phyloP scores from a whole-genome alignment of 2,113 vertebrate species.

The Neogobius melanostomus region DNA sequence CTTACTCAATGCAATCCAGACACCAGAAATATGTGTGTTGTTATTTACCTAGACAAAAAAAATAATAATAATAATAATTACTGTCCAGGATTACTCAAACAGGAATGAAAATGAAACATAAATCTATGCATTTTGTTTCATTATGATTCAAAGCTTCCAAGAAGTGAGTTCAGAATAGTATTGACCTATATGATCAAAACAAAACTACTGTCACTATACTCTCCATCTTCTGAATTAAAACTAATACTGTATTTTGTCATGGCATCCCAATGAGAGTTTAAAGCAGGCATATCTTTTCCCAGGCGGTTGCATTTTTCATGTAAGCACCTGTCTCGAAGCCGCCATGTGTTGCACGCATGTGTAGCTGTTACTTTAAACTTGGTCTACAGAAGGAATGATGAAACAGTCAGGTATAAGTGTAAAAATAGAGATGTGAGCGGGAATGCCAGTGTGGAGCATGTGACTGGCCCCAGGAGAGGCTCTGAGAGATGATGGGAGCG shows the following conservation, averaged over 20 bases:
- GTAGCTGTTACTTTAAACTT: background rate
- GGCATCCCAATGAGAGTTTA: constrained; percentile 6
- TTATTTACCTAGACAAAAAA: no score
- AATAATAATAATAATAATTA: no score
- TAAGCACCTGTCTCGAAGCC: constrained; percentile 12
- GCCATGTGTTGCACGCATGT: background rate
- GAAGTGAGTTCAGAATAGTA: no score
- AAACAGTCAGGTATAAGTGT: background rate
- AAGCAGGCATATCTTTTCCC: background rate
- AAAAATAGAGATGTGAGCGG: constrained; percentile 1
- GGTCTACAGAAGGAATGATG: constrained; percentile 1
- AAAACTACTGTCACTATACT: background rate
- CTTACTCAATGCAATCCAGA: no score
- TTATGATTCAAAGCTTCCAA: no score
- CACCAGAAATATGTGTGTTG: no score
- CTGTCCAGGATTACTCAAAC: no score
- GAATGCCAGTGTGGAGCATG: background rate
- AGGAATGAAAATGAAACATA: no score
- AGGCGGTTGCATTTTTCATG: background rate
- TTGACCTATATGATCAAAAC: background rate
- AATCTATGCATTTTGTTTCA: no score
- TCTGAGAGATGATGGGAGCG: background rate
- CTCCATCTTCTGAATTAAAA: background rate
- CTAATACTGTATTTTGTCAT: constrained; percentile 15
- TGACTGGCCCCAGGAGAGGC: constrained; percentile 7